These are phyloP conservation scores for Brassicogethes aeneus DNA, from an alignment of 2,888 invertebrate species.

Conservation along the genomic window DNA sequence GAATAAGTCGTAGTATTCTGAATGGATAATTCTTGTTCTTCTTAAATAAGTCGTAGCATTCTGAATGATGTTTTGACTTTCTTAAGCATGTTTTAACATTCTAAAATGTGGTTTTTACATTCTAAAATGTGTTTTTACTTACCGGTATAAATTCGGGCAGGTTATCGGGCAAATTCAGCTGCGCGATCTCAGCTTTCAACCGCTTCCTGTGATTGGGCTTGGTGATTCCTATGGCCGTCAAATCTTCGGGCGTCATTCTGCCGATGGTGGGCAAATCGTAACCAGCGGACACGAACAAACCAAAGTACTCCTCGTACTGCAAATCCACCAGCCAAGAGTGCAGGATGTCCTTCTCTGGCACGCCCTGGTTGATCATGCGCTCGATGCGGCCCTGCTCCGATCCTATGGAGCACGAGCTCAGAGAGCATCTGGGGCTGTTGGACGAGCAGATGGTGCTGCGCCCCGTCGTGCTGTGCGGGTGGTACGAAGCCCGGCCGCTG, in stretches of 20 bases:
- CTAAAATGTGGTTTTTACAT: too few species aligned
- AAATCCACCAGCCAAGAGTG: slow-evolving; percentile 91
- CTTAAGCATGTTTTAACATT: too few species aligned
- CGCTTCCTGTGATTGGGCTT: slow-evolving; percentile 95
- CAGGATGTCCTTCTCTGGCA: slow-evolving; percentile 80
- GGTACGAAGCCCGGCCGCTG: slow-evolving; percentile 84
- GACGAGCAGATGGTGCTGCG: slow-evolving; percentile 43
- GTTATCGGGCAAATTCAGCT: slow-evolving; percentile 88
- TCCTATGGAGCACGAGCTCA: slow-evolving; percentile 71
- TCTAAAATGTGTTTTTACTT: slow-evolving; percentile 32
- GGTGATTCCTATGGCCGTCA: slow-evolving; percentile 83
- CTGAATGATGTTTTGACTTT: too few species aligned
- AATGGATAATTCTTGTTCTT: too few species aligned
- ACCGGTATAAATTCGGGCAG: slow-evolving; percentile 91
- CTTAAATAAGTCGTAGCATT: too few species aligned
- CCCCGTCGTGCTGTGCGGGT: slow-evolving; percentile 45
- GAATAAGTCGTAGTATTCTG: too few species aligned
- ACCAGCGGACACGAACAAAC: slow-evolving; percentile 87
- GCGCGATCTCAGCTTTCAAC: slow-evolving; percentile 92
- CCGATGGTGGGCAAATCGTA: slow-evolving; percentile 97
- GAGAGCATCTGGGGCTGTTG: slow-evolving; percentile 59
- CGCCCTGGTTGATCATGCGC: slow-evolving; percentile 61
- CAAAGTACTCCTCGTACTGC: slow-evolving; percentile 90
- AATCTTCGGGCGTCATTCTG: slow-evolving; percentile 97
- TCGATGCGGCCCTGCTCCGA: slow-evolving; percentile 64